Conservation (phyloP, 1,140 invertebrate genomes). For the Ips nitidus region DNA sequence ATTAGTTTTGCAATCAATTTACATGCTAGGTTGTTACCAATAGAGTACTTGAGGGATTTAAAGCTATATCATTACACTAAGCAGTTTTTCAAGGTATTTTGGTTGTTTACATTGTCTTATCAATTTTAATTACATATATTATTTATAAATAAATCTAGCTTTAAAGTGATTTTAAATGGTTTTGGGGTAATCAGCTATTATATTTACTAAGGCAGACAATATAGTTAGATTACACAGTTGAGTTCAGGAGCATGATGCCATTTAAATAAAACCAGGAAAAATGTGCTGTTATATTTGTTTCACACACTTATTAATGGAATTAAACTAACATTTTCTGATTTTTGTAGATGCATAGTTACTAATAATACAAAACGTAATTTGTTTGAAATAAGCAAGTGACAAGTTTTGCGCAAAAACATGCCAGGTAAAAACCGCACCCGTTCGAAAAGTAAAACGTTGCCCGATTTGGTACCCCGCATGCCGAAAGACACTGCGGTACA, state of each 20-base stretch:
- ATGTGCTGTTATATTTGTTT: neutral
- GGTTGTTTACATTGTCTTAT: too few species aligned
- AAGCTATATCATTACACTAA: too few species aligned
- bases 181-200: neutral
- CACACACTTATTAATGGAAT: neutral
- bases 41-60: too few species aligned
- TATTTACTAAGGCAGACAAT: neutral
- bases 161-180: neutral
- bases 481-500: slow-evolving; percentile 22
- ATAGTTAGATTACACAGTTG: neutral
- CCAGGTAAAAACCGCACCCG: slow-evolving; percentile 27
- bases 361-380: neutral
- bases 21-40: too few species aligned
- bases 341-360: slow-evolving; percentile 6
- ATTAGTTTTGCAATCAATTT: too few species aligned
- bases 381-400: neutral
- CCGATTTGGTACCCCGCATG: slow-evolving; percentile 16
- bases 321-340: neutral
- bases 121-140: too few species aligned
- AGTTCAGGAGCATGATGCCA: neutral
- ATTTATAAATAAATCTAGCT: too few species aligned
- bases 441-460: slow-evolving; percentile 29
- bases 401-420: slow-evolving; percentile 9
- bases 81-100: too few species aligned
- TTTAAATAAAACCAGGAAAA: neutral